These are phyloP conservation scores for Aspiorhynchus laticeps DNA, from an alignment of 2,113 vertebrate species.

Conservation along the genomic window DNA sequence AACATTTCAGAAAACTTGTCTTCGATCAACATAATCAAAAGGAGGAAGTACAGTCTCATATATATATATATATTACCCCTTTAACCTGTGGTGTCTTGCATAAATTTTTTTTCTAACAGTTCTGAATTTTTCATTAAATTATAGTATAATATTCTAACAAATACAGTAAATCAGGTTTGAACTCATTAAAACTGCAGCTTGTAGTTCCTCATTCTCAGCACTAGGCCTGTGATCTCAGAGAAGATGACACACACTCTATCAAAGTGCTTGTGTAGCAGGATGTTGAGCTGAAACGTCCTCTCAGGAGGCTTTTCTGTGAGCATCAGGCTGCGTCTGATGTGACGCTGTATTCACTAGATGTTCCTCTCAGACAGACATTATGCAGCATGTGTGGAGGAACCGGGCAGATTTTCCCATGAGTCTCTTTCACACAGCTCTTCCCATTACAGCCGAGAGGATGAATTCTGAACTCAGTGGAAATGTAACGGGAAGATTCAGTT, in stretches of 20 bases:
- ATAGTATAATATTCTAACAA: not conserved
- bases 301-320: not conserved
- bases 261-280: not conserved
- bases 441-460: not conserved
- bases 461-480: conserved; percentile 16
- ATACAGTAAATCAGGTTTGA: not conserved
- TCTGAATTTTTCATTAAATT: not conserved
- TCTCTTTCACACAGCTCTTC: conserved; percentile 17
- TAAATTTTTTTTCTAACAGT: not conserved
- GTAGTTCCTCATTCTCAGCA: not conserved
- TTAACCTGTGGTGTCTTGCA: not conserved
- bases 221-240: not conserved
- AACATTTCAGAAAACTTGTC: not conserved
- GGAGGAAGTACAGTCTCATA: too few species aligned
- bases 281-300: not conserved
- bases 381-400: not conserved
- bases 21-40: not conserved
- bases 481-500: not conserved
- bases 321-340: conserved; percentile 3
- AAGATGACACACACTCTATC: not conserved
- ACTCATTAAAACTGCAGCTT: not conserved
- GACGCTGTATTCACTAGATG: not conserved
- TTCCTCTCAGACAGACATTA: conserved; percentile 25
- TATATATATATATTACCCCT: too few species aligned
- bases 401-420: conserved; percentile 25